Evolutionary conservation across 2,888 invertebrate species (phyloP).

Genomic region (Troilus luridus): DNA sequence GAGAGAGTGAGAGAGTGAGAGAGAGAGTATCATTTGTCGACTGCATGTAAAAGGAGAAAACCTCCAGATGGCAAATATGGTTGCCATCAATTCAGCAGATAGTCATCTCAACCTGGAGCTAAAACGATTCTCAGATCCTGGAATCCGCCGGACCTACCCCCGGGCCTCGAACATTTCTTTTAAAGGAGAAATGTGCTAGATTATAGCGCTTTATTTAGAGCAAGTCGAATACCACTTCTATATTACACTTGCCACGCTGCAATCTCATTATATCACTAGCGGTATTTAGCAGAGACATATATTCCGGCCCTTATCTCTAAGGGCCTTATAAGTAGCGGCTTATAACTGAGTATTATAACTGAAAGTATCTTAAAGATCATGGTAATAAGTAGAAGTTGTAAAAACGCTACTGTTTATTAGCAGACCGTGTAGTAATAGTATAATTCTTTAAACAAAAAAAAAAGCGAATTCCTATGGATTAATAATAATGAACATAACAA

Average conservation of each 20-base stretch:
- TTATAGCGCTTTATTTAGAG: neutral
- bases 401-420: neutral
- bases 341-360: neutral
- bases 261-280: neutral
- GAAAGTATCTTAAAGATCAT: neutral
- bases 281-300: neutral
- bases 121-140: slow-evolving; percentile 19
- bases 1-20: too few species aligned
- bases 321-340: neutral
- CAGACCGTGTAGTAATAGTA: too few species aligned
- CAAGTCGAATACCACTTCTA: neutral
- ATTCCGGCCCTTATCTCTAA: neutral
- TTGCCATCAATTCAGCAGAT: slow-evolving; percentile 29
- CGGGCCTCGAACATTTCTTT: neutral
- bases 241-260: neutral
- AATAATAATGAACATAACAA: too few species aligned
- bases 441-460: too few species aligned
- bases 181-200: neutral
- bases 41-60: slow-evolving; percentile 39
- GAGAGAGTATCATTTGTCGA: slow-evolving; percentile 27
- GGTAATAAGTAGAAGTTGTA: neutral
- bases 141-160: slow-evolving; percentile 1
- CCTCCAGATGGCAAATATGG: slow-evolving; percentile 41
- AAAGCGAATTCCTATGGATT: too few species aligned
- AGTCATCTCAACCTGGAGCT: slow-evolving; percentile 30